phyloP scores from a whole-genome alignment of 2,113 vertebrate genomes.

The Atlantisia rogersi region DNA sequence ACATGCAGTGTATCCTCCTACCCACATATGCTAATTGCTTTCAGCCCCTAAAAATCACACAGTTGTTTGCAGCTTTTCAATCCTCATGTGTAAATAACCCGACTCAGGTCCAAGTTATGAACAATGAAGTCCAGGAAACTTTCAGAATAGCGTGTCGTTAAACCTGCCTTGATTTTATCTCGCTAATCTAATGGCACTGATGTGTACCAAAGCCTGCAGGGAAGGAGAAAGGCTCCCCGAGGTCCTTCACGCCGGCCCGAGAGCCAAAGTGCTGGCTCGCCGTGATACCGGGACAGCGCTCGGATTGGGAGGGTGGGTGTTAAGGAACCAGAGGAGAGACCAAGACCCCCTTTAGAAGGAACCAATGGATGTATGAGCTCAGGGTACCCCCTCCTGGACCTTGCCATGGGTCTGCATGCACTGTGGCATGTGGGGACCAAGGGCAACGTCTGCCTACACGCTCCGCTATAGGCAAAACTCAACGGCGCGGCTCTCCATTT shows the following conservation, averaged over 20 bases:
- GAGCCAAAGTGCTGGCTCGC: neutral
- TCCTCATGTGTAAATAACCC: slow-evolving; percentile 43
- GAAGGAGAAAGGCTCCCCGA: neutral
- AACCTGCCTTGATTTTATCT: slow-evolving; percentile 24
- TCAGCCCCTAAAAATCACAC: slow-evolving; percentile 55
- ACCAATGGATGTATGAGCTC: neutral
- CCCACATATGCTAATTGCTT: slow-evolving; percentile 65
- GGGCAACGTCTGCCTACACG: accelerated
- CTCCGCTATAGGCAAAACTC: neutral
- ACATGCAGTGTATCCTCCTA: slow-evolving; percentile 54
- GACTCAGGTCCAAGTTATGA: slow-evolving; percentile 16
- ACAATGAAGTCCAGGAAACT: slow-evolving; percentile 58
- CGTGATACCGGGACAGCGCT: accelerated
- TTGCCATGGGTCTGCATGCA: accelerated
- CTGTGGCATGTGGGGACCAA: accelerated
- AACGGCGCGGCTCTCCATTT: slow-evolving; percentile 36
- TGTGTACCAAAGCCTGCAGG: accelerated
- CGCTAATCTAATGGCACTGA: neutral
- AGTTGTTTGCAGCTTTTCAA: slow-evolving; percentile 59
- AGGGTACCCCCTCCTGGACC: neutral
- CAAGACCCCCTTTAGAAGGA: neutral
- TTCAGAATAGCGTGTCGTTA: slow-evolving; percentile 11
- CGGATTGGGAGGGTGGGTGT: accelerated
- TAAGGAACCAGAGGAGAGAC: neutral
- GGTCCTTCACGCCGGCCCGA: accelerated